These are phyloP conservation scores for Columba livia DNA, from an alignment of 2,113 vertebrate genomes.

Conservation along the genomic window DNA sequence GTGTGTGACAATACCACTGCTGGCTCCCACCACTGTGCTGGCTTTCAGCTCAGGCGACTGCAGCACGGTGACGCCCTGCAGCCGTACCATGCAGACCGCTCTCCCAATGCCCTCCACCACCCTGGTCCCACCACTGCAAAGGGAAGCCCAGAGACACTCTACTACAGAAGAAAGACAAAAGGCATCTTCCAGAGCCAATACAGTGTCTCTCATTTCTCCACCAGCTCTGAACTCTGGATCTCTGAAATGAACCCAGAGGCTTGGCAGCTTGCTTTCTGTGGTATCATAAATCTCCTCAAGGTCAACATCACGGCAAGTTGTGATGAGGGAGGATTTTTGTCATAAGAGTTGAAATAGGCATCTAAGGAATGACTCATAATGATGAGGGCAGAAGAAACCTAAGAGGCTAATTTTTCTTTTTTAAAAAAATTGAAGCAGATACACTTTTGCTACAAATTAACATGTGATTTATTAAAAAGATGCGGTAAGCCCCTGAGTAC, in stretches of 20 bases:
- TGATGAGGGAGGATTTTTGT: constrained; percentile 11
- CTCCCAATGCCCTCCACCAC: background rate
- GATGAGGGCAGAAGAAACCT: background rate
- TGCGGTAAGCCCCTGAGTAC: background rate
- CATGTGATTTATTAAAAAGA: background rate
- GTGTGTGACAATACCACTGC: fast-evolving
- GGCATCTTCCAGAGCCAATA: background rate
- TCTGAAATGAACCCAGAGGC: background rate
- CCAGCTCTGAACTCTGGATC: background rate
- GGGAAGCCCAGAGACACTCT: background rate
- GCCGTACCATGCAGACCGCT: fast-evolving
- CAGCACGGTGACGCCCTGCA: fast-evolving
- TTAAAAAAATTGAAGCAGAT: background rate
- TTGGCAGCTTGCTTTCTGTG: background rate
- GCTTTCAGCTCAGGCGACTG: background rate
- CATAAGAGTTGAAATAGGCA: background rate
- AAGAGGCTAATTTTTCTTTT: background rate
- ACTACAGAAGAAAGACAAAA: background rate
- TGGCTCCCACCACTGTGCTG: background rate
- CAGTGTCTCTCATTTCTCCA: background rate
- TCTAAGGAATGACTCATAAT: background rate
- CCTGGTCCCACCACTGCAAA: background rate
- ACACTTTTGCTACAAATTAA: background rate
- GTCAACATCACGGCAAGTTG: background rate
- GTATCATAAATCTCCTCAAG: constrained; percentile 17